These are phyloP conservation scores for Cydia amplana DNA, from an alignment of 1,140 invertebrate genomes.

Conservation along the genomic window DNA sequence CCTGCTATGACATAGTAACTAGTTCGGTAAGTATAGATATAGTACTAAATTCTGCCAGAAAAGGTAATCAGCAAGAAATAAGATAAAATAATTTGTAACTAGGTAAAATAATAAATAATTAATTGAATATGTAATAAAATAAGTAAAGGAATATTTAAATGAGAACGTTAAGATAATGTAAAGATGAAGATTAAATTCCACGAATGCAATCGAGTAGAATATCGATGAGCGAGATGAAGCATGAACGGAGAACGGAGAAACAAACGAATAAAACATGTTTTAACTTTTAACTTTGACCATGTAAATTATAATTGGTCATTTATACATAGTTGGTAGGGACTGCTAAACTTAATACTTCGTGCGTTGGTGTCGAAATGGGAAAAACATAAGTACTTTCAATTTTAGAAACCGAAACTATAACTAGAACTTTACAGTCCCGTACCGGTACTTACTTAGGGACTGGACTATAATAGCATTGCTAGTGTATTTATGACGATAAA, in stretches of 20 bases:
- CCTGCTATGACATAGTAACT: background rate
- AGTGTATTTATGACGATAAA: too few relatives aligned
- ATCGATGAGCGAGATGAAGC: background rate
- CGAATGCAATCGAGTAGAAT: conserved; percentile 55
- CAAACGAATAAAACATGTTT: conserved; percentile 41
- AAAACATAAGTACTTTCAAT: too few relatives aligned
- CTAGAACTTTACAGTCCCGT: too few relatives aligned
- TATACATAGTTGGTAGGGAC: background rate
- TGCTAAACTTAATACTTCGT: background rate
- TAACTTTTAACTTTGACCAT: background rate
- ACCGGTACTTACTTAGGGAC: too few relatives aligned
- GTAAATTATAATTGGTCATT: background rate
- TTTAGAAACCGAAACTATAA: too few relatives aligned
- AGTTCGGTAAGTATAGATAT: background rate
- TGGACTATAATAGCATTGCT: too few relatives aligned
- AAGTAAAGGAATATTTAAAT: background rate
- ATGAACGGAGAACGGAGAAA: conserved; percentile 23
- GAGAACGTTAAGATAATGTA: background rate
- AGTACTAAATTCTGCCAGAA: background rate
- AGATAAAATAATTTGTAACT: background rate
- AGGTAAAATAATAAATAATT: too few relatives aligned
- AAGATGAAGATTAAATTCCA: conserved; percentile 45
- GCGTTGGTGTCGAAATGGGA: too few relatives aligned
- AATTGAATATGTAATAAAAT: background rate
- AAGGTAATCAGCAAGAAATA: background rate